Conservation (phyloP, 2,113 vertebrate genomes). For the Galbula dea region DNA sequence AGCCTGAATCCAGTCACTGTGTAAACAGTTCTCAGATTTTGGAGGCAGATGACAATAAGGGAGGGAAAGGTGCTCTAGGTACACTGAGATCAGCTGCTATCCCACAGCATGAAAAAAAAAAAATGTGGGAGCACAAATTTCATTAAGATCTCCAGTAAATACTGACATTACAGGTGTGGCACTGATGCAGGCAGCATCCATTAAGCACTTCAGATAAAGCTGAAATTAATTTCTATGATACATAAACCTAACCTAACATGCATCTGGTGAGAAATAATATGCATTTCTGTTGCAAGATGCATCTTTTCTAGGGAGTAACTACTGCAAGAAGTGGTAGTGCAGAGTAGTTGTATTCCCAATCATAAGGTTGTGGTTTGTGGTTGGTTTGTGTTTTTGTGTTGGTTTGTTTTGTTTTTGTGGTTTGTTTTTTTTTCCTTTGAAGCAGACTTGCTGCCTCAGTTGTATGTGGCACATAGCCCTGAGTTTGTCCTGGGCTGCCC, state of each 20-base stretch:
- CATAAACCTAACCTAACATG: not conserved
- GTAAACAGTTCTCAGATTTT: not conserved
- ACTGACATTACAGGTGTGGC: not conserved
- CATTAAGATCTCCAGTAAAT: not conserved
- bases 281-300: not conserved
- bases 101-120: accelerated
- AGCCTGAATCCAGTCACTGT: not conserved
- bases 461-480: not conserved
- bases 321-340: not conserved
- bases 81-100: not conserved
- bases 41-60: not conserved
- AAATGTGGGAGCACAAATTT: not conserved
- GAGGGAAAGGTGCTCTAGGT: not conserved
- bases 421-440: not conserved
- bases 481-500: not conserved
- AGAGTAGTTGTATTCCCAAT: not conserved
- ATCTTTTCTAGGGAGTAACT: not conserved
- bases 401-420: too few species aligned
- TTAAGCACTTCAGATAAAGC: not conserved
- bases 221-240: not conserved
- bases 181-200: not conserved
- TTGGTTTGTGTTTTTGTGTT: too few species aligned
- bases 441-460: not conserved
- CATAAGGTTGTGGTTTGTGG: not conserved
- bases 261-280: not conserved